phyloP scores from a whole-genome alignment of 2,888 invertebrate genomes.

The Eristalis intricaria region DNA sequence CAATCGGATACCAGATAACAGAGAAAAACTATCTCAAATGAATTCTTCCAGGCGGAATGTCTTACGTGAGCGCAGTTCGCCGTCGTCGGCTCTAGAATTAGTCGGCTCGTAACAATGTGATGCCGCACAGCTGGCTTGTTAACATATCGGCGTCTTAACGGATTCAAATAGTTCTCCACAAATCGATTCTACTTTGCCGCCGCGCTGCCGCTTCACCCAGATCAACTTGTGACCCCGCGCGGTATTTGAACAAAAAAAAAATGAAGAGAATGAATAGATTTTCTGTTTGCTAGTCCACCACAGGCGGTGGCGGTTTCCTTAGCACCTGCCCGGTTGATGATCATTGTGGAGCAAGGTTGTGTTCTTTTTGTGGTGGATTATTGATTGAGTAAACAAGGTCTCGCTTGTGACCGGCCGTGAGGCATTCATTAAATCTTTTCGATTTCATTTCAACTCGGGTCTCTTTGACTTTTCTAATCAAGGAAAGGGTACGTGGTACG shows the following conservation, averaged over 20 bases:
- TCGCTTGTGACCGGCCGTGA: constrained; percentile 16
- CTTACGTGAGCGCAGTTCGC: background rate
- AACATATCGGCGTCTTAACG: constrained; percentile 26
- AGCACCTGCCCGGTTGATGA: constrained; percentile 15
- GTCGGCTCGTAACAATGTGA: background rate
- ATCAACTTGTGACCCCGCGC: background rate
- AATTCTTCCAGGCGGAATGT: background rate
- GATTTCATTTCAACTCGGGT: constrained; percentile 22
- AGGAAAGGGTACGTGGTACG: background rate
- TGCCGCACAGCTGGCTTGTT: constrained; percentile 14
- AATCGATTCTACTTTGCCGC: background rate
- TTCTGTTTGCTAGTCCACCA: background rate
- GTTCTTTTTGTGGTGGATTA: constrained; percentile 6
- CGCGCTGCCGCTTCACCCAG: background rate
- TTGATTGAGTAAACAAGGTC: constrained; percentile 20
- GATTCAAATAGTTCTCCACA: background rate
- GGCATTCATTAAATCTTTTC: constrained; percentile 28
- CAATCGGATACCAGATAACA: background rate
- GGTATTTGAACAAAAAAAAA: background rate
- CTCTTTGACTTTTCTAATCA: constrained; percentile 2
- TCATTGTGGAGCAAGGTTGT: constrained; percentile 15
- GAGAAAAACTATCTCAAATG: background rate
- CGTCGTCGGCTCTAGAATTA: background rate
- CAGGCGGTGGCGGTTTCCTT: constrained; percentile 11
- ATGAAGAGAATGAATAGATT: background rate